These are phyloP conservation scores for Spatulosminthurus flaviceps DNA, from an alignment of 2,888 invertebrate genomes.

Conservation along the genomic window DNA sequence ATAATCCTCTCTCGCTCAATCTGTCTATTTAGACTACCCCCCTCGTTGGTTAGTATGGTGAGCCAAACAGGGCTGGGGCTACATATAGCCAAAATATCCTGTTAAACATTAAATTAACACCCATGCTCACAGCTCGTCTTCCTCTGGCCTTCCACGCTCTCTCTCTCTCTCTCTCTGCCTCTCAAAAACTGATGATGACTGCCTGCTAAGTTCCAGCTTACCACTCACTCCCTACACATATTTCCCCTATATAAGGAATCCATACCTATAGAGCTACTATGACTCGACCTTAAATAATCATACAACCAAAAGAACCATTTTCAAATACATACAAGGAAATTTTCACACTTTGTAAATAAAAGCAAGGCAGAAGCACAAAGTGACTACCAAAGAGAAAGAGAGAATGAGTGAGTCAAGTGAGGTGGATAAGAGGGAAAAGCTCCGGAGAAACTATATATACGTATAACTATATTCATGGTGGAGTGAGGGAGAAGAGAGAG, in stretches of 20 bases:
- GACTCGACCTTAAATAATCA: constrained; percentile 20
- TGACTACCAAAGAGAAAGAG: background rate
- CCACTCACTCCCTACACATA: background rate
- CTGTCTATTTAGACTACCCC: constrained; percentile 46
- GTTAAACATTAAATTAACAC: constrained; percentile 38
- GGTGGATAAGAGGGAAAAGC: constrained; percentile 21
- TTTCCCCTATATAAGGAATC: too few species aligned
- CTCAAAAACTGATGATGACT: constrained; percentile 23
- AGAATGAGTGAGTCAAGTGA: constrained; percentile 4
- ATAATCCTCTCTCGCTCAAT: constrained; percentile 45
- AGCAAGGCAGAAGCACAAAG: constrained; percentile 13
- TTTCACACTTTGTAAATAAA: constrained; percentile 35
- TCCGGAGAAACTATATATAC: background rate
- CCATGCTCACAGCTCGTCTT: background rate
- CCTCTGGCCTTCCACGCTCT: background rate
- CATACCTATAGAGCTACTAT: too few species aligned
- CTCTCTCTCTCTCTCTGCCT: constrained; percentile 15
- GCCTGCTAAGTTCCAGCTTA: constrained; percentile 7
- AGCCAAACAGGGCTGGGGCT: background rate
- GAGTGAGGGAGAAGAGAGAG: constrained; percentile 21
- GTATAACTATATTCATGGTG: background rate
- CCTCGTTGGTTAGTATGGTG: constrained; percentile 29
- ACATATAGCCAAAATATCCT: constrained; percentile 16
- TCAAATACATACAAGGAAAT: constrained; percentile 26
- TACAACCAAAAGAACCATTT: constrained; percentile 1